Evolutionary conservation across 2,113 vertebrate species (phyloP), one percentile per base, ranked within the genome.

Genomic region (Phyllostomus hastatus): DNA sequence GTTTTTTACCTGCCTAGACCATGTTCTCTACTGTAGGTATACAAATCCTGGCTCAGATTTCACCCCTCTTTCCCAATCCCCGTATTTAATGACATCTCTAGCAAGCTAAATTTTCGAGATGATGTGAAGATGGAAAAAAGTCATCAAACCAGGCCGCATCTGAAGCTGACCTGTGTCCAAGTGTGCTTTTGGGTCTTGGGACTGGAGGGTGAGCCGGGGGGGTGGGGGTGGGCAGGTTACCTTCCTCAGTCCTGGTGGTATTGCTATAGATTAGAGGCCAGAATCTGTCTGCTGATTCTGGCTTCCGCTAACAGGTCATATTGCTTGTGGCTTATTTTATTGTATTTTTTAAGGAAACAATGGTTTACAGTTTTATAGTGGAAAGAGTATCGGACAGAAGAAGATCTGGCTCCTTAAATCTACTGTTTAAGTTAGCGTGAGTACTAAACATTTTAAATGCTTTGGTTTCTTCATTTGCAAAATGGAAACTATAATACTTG

Each of bases 261-360:
- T 64, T 86, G 85, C 43, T 64, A 1, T 90, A 38, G 52, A 83
- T 4, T 84, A 46, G 16, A 83, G 69, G 73, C 24, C 76, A 91
- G 54, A 43, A 31, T 86, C 50, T 81, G 82, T 38, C 26, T 92
- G 87, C 87, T 92, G 70, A 90, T 64, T 69, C 69, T 89, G 66
- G 88, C 52, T 92, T 43, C 31, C 10, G 69, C 57, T 95, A 95
- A 84, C 38, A 93, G 54, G 95, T 87, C 83, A 86, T 95, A 67
- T 57, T 95, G 38, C 76, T 93, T 88, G 75, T 88, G 94, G 70
- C 33, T 97, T 88, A 69, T 84, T 91, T 95, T 57, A 78, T 73
- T 91, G 88, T 84, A 72, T 91, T 89, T 95, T 85, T 66, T 85
- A 96, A 96, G 67, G 54, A 96, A 97, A 95, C 76, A 91, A 87